phyloP scores from a whole-genome alignment of 2,797 vertebrate genomes.

The Epinephelus coioides region DNA sequence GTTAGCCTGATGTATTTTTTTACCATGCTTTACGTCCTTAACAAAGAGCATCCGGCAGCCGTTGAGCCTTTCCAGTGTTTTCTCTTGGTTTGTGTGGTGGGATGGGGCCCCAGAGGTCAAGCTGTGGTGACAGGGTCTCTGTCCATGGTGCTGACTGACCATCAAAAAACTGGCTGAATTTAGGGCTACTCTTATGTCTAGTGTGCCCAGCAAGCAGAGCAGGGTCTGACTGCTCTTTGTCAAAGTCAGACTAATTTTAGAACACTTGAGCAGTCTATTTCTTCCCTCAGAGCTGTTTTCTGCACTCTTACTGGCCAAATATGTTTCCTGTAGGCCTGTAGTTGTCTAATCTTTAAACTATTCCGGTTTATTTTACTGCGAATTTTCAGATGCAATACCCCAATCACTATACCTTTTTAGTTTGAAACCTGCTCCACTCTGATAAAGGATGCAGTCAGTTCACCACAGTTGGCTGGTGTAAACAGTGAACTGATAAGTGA shows the following conservation, averaged over 20 bases:
- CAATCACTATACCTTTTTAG: neutral
- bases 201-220: constrained; percentile 11
- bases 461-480: constrained; percentile 27
- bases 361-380: constrained; percentile 8
- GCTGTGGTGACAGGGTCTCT: constrained; percentile 64
- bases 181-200: constrained; percentile 29
- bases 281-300: constrained; percentile 7
- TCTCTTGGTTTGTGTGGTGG: constrained; percentile 56
- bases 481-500: constrained; percentile 63
- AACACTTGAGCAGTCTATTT: constrained; percentile 24
- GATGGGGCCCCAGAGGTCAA: constrained; percentile 67
- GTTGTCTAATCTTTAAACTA: neutral
- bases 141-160: constrained; percentile 84
- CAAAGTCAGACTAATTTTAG: constrained; percentile 42
- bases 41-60: constrained; percentile 56
- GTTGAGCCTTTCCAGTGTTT: constrained; percentile 72
- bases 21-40: neutral
- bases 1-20: constrained; percentile 3
- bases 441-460: constrained; percentile 57
- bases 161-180: constrained; percentile 36
- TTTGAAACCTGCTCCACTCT: constrained; percentile 26
- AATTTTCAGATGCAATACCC: neutral
- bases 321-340: neutral
- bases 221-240: constrained; percentile 16
- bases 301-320: neutral